phyloP scores from a whole-genome alignment of 2,113 vertebrate genomes.

The Tamias sibiricus region DNA sequence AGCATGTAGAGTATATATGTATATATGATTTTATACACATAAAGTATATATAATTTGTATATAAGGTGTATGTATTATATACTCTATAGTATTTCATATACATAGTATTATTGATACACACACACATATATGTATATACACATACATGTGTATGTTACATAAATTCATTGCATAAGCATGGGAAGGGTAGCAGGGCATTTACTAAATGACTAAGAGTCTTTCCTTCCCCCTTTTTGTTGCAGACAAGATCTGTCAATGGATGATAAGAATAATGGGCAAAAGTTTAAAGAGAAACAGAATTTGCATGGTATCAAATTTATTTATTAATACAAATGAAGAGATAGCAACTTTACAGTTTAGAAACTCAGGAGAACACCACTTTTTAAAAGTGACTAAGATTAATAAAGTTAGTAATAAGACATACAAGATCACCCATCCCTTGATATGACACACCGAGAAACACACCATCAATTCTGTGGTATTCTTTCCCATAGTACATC shows the following conservation, averaged over 20 bases:
- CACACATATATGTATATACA: not conserved
- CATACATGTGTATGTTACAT: not conserved
- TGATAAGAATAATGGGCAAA: not conserved
- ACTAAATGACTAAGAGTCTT: not conserved
- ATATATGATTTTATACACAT: not conserved
- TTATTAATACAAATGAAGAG: not conserved
- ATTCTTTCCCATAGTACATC: not conserved
- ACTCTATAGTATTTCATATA: not conserved
- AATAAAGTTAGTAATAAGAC: not conserved
- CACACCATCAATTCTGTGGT: not conserved
- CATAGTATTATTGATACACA: not conserved
- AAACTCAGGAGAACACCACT: not conserved
- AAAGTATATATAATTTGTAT: not conserved
- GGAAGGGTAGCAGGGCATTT: not conserved
- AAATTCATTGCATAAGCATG: not conserved
- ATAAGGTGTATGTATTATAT: not conserved
- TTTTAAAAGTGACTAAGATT: not conserved
- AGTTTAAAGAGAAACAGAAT: slow-evolving; percentile 13
- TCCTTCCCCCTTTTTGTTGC: not conserved
- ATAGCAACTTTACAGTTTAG: not conserved
- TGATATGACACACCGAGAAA: not conserved
- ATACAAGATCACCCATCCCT: not conserved
- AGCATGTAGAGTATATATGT: not conserved
- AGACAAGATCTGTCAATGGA: not conserved
- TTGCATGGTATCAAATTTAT: not conserved